Conservation (phyloP, 2,888 invertebrate genomes). For the Eledona agricola region DNA sequence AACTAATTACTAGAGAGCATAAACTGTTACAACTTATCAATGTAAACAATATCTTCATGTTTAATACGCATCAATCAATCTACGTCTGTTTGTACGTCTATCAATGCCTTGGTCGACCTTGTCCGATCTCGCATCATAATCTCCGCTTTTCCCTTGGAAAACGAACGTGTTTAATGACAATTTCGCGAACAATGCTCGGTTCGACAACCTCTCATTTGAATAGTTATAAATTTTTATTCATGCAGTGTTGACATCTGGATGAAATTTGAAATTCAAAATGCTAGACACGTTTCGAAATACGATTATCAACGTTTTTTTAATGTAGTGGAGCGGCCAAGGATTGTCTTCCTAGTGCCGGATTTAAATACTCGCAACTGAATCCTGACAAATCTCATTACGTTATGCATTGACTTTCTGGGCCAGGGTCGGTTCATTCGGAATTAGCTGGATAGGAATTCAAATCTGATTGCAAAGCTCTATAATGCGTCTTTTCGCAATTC, state of each 20-base stretch:
- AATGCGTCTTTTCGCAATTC: too few species aligned
- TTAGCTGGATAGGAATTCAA: too few species aligned
- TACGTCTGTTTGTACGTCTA: slow-evolving; percentile 20
- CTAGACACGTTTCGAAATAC: slow-evolving; percentile 38
- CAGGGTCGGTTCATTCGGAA: too few species aligned
- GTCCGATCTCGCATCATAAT: background rate
- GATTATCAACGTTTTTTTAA: slow-evolving; percentile 33
- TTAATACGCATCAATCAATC: slow-evolving; percentile 35
- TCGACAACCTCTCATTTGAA: slow-evolving; percentile 32
- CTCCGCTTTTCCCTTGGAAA: too few species aligned
- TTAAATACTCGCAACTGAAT: too few species aligned
- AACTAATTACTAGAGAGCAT: slow-evolving; percentile 37
- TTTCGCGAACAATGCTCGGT: slow-evolving; percentile 22
- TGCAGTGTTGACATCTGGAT: slow-evolving; percentile 36
- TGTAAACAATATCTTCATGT: slow-evolving; percentile 39
- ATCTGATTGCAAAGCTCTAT: too few species aligned
- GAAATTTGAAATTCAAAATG: slow-evolving; percentile 37
- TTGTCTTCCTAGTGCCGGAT: too few species aligned
- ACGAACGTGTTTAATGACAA: slow-evolving; percentile 1
- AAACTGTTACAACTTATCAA: slow-evolving; percentile 40
- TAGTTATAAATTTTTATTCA: slow-evolving; percentile 36
- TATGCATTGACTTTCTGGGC: too few species aligned
- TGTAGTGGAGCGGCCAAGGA: too few species aligned
- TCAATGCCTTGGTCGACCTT: slow-evolving; percentile 1
- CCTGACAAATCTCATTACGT: too few species aligned